Conservation (phyloP, 1,140 invertebrate species). For the Palaemon carinicauda region DNA sequence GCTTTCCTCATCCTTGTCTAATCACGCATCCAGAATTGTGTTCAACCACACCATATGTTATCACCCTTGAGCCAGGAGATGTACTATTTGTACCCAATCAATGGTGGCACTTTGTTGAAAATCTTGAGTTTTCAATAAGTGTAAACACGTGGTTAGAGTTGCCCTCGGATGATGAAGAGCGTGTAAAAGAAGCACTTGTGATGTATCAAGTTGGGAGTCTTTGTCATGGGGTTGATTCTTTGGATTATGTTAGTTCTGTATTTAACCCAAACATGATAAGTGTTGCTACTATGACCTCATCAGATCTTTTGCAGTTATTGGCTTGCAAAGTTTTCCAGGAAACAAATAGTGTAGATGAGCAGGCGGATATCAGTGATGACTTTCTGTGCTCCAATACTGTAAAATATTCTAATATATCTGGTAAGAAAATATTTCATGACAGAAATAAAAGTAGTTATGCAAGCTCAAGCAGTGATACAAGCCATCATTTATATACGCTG, state of each 20-base stretch:
- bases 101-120: constrained; percentile 98
- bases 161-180: constrained; percentile 58
- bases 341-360: neutral
- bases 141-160: constrained; percentile 89
- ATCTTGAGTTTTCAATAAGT: constrained; percentile 76
- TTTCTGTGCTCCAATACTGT: neutral
- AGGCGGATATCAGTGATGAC: too few relatives aligned
- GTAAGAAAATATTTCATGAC: too few relatives aligned
- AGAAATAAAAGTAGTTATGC: too few relatives aligned
- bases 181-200: constrained; percentile 62
- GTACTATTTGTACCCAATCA: constrained; percentile 86
- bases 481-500: neutral
- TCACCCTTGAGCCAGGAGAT: constrained; percentile 82
- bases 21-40: constrained; percentile 63
- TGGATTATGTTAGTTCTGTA: constrained; percentile 12
- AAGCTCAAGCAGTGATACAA: neutral
- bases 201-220: constrained; percentile 51
- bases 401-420: neutral
- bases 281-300: constrained; percentile 31
- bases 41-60: constrained; percentile 67
- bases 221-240: constrained; percentile 24
- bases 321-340: neutral
- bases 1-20: constrained; percentile 68
- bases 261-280: constrained; percentile 55
- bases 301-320: constrained; percentile 19